These are phyloP conservation scores for Trogon surrucura DNA, from an alignment of 2,113 vertebrate genomes.

Conservation along the genomic window DNA sequence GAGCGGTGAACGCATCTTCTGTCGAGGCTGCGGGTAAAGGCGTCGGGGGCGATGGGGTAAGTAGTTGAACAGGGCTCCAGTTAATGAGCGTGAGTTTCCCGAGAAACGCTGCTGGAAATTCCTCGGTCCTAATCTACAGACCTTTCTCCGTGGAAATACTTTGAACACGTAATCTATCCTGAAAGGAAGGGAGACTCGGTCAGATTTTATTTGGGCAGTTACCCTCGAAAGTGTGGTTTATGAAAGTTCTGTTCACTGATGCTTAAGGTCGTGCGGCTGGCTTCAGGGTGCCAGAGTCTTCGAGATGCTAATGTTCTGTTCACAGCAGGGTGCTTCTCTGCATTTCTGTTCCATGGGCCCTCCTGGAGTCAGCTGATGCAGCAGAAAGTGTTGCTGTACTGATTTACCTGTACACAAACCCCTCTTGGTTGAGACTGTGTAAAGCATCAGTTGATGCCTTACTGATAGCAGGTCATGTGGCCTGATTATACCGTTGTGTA, in stretches of 20 bases:
- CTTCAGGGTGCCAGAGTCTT: neutral
- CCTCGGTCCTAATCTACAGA: too few species aligned
- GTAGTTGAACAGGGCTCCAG: fast-evolving
- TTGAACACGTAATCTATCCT: fast-evolving
- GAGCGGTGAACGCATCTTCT: neutral
- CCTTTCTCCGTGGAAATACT: neutral
- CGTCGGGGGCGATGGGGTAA: fast-evolving
- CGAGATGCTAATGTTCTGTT: neutral
- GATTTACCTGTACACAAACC: fast-evolving
- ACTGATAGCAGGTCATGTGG: neutral
- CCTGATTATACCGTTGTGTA: fast-evolving
- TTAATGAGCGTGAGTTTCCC: neutral
- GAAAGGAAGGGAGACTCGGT: too few species aligned
- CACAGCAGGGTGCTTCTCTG: neutral
- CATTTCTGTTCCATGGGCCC: neutral
- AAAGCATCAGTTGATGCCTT: neutral
- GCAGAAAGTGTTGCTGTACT: neutral
- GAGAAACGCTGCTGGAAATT: neutral
- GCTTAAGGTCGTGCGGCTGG: fast-evolving
- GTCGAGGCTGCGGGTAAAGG: neutral
- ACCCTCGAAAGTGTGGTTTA: fast-evolving
- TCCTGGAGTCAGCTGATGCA: neutral
- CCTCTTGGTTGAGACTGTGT: neutral
- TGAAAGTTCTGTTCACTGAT: fast-evolving
- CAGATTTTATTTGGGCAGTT: fast-evolving